These are phyloP conservation scores for Hypanus sabinus DNA, from an alignment of 2,113 vertebrate species.

Conservation along the genomic window DNA sequence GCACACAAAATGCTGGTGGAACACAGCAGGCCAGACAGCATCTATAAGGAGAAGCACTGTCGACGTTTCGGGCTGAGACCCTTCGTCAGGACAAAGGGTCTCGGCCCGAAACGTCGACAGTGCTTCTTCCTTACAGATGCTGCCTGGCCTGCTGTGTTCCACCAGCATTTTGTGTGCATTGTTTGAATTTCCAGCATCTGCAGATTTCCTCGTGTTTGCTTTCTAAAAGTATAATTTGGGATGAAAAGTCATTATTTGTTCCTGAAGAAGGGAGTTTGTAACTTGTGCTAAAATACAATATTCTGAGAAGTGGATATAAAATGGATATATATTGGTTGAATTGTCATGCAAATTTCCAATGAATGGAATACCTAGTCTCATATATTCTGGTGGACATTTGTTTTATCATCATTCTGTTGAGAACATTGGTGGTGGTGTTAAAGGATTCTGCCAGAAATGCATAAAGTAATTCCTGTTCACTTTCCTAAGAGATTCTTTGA, in stretches of 20 bases:
- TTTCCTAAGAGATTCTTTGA: background rate
- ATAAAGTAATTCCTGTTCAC: background rate
- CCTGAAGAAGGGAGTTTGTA: background rate
- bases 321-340: background rate
- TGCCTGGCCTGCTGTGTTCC: too few species aligned
- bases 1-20: too few species aligned
- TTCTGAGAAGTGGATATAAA: too few species aligned
- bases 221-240: background rate
- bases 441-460: background rate
- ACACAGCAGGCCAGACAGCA: too few species aligned
- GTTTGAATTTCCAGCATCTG: too few species aligned
- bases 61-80: too few species aligned
- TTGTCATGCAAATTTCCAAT: background rate
- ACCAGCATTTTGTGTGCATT: too few species aligned
- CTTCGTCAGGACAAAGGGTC: too few species aligned
- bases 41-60: too few species aligned
- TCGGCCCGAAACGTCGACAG: too few species aligned
- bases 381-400: background rate
- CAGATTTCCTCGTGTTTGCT: too few species aligned
- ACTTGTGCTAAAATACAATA: background rate
- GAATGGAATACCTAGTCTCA: background rate
- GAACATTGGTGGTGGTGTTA: background rate
- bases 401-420: background rate
- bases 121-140: too few species aligned
- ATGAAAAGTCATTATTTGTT: background rate